Base-by-base conservation (phyloP, 2,113 vertebrate genomes). In the Neogale vison region DNA sequence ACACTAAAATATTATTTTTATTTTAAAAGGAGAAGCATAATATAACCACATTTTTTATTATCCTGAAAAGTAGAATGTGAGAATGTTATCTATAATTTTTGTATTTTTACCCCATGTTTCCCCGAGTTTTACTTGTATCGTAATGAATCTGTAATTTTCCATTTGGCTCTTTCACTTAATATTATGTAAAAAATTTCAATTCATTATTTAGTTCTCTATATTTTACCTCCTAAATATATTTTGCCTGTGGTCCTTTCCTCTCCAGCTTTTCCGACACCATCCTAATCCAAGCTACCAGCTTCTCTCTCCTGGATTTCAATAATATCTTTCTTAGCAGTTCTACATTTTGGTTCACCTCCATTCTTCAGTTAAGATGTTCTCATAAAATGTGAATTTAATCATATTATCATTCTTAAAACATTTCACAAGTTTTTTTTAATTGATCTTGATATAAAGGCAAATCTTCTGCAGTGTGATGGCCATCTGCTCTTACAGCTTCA, bases 1-100 rank as follows among this genome's bases (percentile, higher is more conserved):
- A 95, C 59, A 72, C 3, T 65, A 94, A 90, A 97, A 76, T 88
- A 80, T 79, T 86, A 55, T 74, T 94, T 96, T 90, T 93, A 79
- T 95, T 93, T 91, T 81, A 95, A 94, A 94, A 82, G 31, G 12
- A 71, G 52, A 92, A 57, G 20, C 4, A 61, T 88, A 79, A 72
- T 77, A 82, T 81, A 80, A 76, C 65, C 34, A 76, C 29, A 65
- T 77, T 88, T 93, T 85, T 85, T 82, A 91, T 85, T 83, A 93
- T 52, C 4, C 74, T 82, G 3, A 61, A 84, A 94, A 71, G 76
- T 45, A 88, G 24, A 86, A 95, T 85, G 90, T 90, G 26, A 95
- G 61, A 90, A 63, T 84, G 4, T 82, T 96, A 36, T 82, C n/a
- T 96, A 42, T 71, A 97, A 67, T 63, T 81, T 88, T 65, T 24